Base-by-base conservation (phyloP, 2,113 vertebrate genomes). In the Oncorhynchus tshawytscha region DNA sequence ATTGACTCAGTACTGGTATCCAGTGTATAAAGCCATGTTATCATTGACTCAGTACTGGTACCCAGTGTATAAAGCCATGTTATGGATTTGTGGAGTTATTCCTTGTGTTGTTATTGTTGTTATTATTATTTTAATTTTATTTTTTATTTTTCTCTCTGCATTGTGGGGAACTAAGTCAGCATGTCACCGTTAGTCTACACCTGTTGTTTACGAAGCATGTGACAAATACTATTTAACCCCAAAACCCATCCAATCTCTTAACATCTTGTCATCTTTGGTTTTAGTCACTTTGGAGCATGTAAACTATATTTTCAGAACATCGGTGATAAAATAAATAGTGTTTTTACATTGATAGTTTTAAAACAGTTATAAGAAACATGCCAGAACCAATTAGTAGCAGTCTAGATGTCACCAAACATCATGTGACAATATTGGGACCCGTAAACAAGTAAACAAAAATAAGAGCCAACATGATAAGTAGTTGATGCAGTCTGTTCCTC, bases 221-320 rank as follows among this genome's bases (percentile, higher is more conserved):
- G 34, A 39, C 6, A 8, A 39, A 8, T 39, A 39, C 72, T 71
- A 78, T 48, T 29, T 6, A 73, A 48, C 74, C 76, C 77, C 74
- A 70, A 78, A 82, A 25, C 59, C 70, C 70, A 80, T 49, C 20
- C 65, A 49, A 83, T 82, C 86, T 89, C 76, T 86, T 70, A 91
- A 90, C 91, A 91, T 92, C 90, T 91, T 89, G 91, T 92, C 90
- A 91, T 84, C 90, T 92, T 92, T 92, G 89, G 91, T 92, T 92
- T 89, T 81, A 77, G 76, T 86, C 84, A 74, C 84, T 90, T 84
- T 82, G 75, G 90, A 90, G 89, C 90, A 89, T 90, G 89, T 87
- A 76, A 66, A 78, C 67, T 79, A 82, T 88, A 84, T 91, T 82
- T 81, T 82, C 85, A 88, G 84, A 78, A 85, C 89, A 88, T 90